Percentiles rank a stretch among this genome's conserved stretches.
These are phyloP conservation scores for Cebidichthys violaceus DNA, from an alignment of 2,113 vertebrate species.

Conservation along the genomic window DNA sequence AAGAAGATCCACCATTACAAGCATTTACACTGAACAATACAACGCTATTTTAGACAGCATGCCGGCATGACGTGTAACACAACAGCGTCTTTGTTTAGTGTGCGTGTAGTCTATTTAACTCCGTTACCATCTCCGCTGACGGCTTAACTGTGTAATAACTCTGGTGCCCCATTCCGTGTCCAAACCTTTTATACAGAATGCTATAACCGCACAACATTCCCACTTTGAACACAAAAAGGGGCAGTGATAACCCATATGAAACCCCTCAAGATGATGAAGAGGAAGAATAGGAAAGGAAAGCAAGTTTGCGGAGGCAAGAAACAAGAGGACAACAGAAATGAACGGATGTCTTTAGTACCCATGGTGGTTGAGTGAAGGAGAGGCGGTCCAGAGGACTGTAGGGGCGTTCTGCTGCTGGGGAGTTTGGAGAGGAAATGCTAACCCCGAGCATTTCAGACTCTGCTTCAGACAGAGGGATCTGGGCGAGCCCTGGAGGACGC, in stretches of 20 bases:
- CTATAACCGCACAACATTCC: background rate
- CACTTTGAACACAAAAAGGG: background rate
- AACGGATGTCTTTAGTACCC: constrained; percentile 81
- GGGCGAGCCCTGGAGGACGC: constrained; percentile 94
- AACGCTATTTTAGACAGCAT: background rate
- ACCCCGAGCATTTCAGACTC: constrained; percentile 86
- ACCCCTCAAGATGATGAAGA: background rate
- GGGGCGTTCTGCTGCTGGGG: constrained; percentile 86
- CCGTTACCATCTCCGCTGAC: background rate
- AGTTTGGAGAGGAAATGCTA: constrained; percentile 88
- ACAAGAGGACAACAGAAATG: background rate
- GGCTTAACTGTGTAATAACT: background rate
- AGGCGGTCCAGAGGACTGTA: constrained; percentile 84
- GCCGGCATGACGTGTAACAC: background rate
- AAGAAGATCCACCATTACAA: background rate
- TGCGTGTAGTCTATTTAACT: background rate
- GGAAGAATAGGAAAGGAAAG: background rate
- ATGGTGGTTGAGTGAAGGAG: constrained; percentile 86
- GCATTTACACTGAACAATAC: background rate
- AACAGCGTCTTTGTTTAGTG: background rate
- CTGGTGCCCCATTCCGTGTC: background rate
- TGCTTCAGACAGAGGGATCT: constrained; percentile 92
- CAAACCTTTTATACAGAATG: background rate
- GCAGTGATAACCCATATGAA: background rate
- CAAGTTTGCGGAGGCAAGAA: background rate